Evolutionary conservation across 2,797 vertebrate species (phyloP).

Genomic region (Strix occidentalis): DNA sequence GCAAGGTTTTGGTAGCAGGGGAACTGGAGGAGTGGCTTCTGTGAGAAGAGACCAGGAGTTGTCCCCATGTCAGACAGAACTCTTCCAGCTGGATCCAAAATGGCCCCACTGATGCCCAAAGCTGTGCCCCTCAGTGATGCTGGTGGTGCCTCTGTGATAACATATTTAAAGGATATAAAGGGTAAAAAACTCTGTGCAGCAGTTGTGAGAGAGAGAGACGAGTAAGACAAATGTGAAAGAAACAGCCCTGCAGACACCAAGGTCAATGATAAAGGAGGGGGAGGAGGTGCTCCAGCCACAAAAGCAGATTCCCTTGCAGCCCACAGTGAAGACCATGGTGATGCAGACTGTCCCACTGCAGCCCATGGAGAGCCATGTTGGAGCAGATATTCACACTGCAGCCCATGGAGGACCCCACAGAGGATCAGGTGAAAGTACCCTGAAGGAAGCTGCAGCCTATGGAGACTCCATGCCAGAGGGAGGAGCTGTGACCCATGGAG

Average conservation of each 20-base stretch:
- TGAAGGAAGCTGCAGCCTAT: not conserved
- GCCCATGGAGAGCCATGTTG: not conserved
- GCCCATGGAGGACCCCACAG: rapidly evolving
- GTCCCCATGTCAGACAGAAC: not conserved
- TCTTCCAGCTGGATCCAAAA: not conserved
- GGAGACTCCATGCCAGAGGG: rapidly evolving
- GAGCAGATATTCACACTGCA: not conserved
- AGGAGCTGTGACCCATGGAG: too few species aligned
- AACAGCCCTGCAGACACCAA: not conserved
- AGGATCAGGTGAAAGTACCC: not conserved
- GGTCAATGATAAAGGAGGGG: not conserved
- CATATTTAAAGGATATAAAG: not conserved
- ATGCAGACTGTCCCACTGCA: not conserved
- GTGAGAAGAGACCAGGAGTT: not conserved
- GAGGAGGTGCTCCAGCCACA: not conserved
- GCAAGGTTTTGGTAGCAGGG: not conserved
- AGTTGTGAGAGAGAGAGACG: not conserved
- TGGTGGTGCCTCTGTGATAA: not conserved
- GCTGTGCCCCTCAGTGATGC: rapidly evolving
- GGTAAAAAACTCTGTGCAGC: not conserved
- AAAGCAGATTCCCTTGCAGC: not conserved
- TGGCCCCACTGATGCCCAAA: not conserved
- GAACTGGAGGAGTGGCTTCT: not conserved
- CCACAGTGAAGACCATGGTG: not conserved
- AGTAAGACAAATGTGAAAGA: not conserved